Conservation (phyloP, 2,797 vertebrate species). For the Clarias laeviceps region DNA sequence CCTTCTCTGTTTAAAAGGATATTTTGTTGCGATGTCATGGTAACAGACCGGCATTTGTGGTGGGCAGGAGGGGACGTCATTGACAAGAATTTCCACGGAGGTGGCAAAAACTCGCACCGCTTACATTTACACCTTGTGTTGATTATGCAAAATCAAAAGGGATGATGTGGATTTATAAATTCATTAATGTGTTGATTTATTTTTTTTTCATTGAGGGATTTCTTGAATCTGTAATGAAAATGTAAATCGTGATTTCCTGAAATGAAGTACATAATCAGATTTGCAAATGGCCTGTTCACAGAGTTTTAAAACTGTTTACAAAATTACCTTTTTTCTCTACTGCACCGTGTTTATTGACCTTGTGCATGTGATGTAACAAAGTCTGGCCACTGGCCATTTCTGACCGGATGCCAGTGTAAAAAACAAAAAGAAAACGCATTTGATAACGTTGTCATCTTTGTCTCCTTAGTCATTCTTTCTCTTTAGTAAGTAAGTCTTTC, state of each 20-base stretch:
- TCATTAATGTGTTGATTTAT: background rate
- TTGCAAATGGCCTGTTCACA: background rate
- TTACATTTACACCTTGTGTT: constrained; percentile 50
- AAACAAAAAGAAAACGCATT: too few species aligned
- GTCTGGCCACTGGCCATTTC: too few species aligned
- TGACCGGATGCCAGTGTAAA: too few species aligned
- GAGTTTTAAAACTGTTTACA: too few species aligned
- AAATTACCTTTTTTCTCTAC: too few species aligned
- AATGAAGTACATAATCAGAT: background rate
- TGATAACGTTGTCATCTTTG: too few species aligned
- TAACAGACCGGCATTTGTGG: constrained; percentile 48
- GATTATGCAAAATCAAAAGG: constrained; percentile 33
- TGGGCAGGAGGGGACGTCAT: constrained; percentile 41
- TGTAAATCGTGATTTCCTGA: background rate
- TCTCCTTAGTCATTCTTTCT: too few species aligned
- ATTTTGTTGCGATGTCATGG: background rate
- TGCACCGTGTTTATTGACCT: too few species aligned
- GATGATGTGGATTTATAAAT: background rate
- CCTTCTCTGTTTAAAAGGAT: constrained; percentile 15
- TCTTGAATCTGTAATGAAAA: background rate
- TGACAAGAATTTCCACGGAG: constrained; percentile 36
- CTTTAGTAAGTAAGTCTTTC: too few species aligned
- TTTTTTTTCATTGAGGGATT: constrained; percentile 19
- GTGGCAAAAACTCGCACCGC: constrained; percentile 44
- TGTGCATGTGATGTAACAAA: too few species aligned